Conservation (phyloP, 2,888 invertebrate species). For the Steromphala cineraria region DNA sequence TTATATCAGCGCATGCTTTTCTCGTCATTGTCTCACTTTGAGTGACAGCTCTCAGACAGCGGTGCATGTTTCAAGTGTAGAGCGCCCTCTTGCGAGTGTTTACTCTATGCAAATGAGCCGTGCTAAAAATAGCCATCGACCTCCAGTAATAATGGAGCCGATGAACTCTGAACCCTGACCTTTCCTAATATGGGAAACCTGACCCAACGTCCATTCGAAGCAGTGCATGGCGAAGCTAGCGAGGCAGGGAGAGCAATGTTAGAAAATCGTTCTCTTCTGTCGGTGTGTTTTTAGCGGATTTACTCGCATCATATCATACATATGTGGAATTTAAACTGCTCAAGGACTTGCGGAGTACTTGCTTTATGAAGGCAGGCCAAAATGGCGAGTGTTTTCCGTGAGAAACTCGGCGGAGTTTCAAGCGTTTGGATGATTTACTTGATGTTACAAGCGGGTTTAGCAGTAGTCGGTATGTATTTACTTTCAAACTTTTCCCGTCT, state of each 20-base stretch:
- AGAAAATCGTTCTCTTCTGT: not conserved
- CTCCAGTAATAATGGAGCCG: not conserved
- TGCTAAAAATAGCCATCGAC: not conserved
- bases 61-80: not conserved
- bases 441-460: not conserved
- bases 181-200: slow-evolving; percentile 1
- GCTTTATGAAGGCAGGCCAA: not conserved
- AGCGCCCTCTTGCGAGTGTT: slow-evolving; percentile 24
- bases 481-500: not conserved
- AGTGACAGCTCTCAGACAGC: not conserved
- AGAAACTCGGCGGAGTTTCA: not conserved
- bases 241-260: not conserved
- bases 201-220: not conserved
- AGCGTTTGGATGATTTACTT: not conserved
- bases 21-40: not conserved
- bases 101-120: slow-evolving; percentile 29
- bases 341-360: not conserved
- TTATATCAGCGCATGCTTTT: not conserved
- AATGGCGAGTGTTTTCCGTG: not conserved
- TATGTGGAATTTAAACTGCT: not conserved
- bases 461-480: not conserved
- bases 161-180: not conserved
- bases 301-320: not conserved
- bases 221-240: not conserved
- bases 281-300: not conserved